Evolutionary conservation across 2,797 vertebrate genomes (phyloP), one percentile per base, ranked within the genome.

Genomic region (Chiloscyllium punctatum): DNA sequence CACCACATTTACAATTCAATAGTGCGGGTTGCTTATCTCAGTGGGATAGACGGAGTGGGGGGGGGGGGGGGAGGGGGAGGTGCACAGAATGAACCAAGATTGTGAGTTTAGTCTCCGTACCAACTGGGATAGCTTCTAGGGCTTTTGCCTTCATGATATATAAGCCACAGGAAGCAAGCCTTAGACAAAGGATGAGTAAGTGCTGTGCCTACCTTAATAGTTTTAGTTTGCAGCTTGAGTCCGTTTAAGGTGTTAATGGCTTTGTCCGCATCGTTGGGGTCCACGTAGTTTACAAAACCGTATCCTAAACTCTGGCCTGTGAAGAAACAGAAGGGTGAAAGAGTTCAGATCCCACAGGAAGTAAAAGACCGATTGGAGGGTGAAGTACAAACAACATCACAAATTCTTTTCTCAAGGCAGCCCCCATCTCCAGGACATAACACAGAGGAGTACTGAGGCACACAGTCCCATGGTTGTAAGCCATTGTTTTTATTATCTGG

Each of bases 231-330:
- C 96, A 99, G 97, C 97, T 99, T 99, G 96, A 99, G 99, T 96
- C 99, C 99, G 72, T 99, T 99, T 96, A 99, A 98, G 95, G 99
- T 99, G 97, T 98, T 99, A 97, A 99, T 99, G 97, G 99, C 99
- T 97, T 99, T 99, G 97, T 99, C 99, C 0, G 99, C 99, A 21
- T 99, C 99, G 4, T 99, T 99, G 95, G 99, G 98, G 97, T 99
- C 99, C 95, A 99, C 98, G 0, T 99, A 99, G 97, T 99, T 99
- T 97, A 99, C 99, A 95, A 99, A 99, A 95, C 99, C 99, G 0
- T 99, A 99, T 96, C 99, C 99, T 97, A 99, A 97, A 97, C 99
- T 99, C 97, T 99, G 99, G 96, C 99, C 99, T 99, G 30, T 2
- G 97, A 72, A 97, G 57, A 79, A 30, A 71, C n/a, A 71, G 42